These are phyloP conservation scores for Vollenhovia emeryi DNA, from an alignment of 1,140 invertebrate species.

Conservation along the genomic window DNA sequence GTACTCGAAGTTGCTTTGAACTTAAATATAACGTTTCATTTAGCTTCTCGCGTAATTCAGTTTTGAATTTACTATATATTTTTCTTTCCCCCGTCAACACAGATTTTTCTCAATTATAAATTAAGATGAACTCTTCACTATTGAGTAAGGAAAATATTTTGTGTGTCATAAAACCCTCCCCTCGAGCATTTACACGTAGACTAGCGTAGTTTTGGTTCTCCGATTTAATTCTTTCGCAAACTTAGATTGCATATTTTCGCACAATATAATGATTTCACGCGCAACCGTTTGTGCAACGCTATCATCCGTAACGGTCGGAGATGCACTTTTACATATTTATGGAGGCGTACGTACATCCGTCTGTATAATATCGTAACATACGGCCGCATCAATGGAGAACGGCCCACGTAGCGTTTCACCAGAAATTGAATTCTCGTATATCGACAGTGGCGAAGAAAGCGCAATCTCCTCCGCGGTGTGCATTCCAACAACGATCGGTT, in stretches of 20 bases:
- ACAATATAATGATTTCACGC: not conserved
- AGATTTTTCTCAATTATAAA: not conserved
- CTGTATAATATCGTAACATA: not conserved
- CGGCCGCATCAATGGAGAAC: not conserved
- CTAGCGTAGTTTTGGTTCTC: not conserved
- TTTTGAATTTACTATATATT: not conserved
- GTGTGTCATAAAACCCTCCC: not conserved
- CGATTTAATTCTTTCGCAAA: not conserved
- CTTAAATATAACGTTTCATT: not conserved
- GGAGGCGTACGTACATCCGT: not conserved
- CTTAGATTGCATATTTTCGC: not conserved
- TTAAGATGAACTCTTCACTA: not conserved
- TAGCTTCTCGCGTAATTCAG: not conserved
- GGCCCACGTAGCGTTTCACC: slow-evolving; percentile 4
- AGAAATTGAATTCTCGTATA: slow-evolving; percentile 62
- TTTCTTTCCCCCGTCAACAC: not conserved
- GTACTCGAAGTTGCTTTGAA: not conserved
- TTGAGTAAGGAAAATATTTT: not conserved
- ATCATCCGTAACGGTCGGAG: not conserved
- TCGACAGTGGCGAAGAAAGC: slow-evolving; percentile 42
- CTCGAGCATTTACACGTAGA: not conserved
- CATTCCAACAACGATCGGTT: slow-evolving; percentile 13
- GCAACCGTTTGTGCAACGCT: not conserved
- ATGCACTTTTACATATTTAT: not conserved
- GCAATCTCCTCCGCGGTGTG: not conserved